Base-by-base conservation (phyloP, 2,797 vertebrate species). In the Echiichthys vipera region DNA sequence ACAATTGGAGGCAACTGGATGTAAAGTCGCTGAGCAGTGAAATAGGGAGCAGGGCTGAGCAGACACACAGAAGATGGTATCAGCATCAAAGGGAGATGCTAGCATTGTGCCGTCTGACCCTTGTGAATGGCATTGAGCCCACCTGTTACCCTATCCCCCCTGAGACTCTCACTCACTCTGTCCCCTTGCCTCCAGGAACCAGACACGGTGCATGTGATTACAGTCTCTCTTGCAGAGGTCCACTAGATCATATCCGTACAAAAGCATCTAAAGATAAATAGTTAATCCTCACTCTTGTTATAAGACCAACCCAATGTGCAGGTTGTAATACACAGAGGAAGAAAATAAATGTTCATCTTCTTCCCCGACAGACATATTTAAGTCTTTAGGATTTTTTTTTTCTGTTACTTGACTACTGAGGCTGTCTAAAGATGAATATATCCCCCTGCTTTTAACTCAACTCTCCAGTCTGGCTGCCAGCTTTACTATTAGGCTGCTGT, bases 21-120 rank as follows among this genome's bases (percentile, higher is more conserved):
- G 92, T 90, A 88, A 92, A 93, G 88, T 91, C 88, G 88, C 91
- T 93, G 90, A 93, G 92, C 90, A 57, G 90, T 92, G 92, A 91
- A 91, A 93, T 88, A 71, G 85, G 88, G 89, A 91, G 78, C 78
- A 81, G 77, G 81, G 85, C 81, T 80, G 79, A 89, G 80, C 88
- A 86, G 84, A 88, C 84, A 85, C 81, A 78, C 71, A 71, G 76
- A 81, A 90, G 93, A 93, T 87, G 78, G 84, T 91, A 92, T 93
- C 88, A 78, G 86, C 89, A 89, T 91, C 92, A 92, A 90, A 89
- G 88, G 84, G 78, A 77, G 76, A 86, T 75, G 83, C 76, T 73
- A 63, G 76, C 87, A 89, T 91, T 91, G 87, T 90, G 82, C 78
- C 43, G 83, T 55, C 70, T 83, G 87, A 88, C 90, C 87, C 84